Evolutionary conservation across 1,140 invertebrate species (phyloP).

Genomic region (Chironomus tepperi): DNA sequence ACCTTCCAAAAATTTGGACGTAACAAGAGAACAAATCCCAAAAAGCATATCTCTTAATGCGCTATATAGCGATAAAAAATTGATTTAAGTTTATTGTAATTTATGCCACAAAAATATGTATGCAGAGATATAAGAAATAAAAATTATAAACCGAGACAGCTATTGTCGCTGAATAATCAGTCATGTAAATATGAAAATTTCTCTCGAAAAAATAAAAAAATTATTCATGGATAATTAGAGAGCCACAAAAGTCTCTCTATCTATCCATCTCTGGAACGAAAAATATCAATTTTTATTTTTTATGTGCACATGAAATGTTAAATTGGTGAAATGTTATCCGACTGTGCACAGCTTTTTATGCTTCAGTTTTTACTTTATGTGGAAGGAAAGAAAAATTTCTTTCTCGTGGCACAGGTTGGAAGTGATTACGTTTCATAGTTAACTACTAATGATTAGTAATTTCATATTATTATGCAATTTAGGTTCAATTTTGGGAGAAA

Average conservation of each 20-base stretch:
- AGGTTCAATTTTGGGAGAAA: neutral
- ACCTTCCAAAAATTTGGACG: too few species aligned
- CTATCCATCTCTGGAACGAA: too few species aligned
- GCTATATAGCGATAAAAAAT: neutral
- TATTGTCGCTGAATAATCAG: neutral
- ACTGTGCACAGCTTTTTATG: too few species aligned
- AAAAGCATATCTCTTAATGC: too few species aligned
- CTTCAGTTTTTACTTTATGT: too few species aligned
- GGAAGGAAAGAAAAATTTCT: neutral
- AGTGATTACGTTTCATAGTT: neutral
- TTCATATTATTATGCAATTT: conserved; percentile 16
- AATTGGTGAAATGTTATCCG: too few species aligned
- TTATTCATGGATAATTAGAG: neutral
- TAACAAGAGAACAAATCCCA: too few species aligned
- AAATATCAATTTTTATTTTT: too few species aligned
- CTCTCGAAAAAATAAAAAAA: neutral
- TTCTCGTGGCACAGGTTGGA: neutral
- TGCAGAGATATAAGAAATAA: too few species aligned
- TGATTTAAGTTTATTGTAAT: conserved; percentile 15
- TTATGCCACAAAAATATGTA: neutral
- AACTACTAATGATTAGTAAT: neutral
- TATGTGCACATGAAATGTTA: too few species aligned
- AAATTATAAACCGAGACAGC: too few species aligned
- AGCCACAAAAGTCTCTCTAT: too few species aligned
- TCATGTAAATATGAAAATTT: conserved; percentile 8